Evolutionary conservation across 1,140 invertebrate genomes (phyloP).

Genomic region (Trichonephila inaurata): DNA sequence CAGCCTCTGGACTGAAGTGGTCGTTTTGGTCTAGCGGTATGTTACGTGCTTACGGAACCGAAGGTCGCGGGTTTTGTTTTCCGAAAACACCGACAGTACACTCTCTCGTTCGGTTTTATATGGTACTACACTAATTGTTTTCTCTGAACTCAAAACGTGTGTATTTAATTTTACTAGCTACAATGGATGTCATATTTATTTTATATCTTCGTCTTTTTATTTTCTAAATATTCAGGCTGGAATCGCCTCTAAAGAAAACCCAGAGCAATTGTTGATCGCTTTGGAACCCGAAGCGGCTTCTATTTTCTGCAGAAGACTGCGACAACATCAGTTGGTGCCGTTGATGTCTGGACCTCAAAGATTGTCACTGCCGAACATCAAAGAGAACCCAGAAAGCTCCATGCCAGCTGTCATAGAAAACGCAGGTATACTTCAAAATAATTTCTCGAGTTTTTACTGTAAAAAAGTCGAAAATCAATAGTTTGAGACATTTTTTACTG

Average conservation of each 20-base stretch:
- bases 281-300: conserved; percentile 85
- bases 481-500: background rate
- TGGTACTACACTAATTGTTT: too few species aligned
- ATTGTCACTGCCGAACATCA: conserved; percentile 58
- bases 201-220: too few species aligned
- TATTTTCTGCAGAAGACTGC: conserved; percentile 83
- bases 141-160: too few species aligned
- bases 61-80: too few species aligned
- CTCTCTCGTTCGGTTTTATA: too few species aligned
- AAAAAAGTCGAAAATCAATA: background rate
- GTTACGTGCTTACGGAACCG: too few species aligned
- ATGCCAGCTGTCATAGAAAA: conserved; percentile 63
- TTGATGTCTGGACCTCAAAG: conserved; percentile 78
- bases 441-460: background rate
- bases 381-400: conserved; percentile 29
- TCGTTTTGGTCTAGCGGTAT: too few species aligned
- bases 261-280: conserved; percentile 84
- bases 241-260: conserved; percentile 82
- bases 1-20: too few species aligned
- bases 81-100: too few species aligned
- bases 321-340: conserved; percentile 82
- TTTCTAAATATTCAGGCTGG: conserved; percentile 81
- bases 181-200: too few species aligned
- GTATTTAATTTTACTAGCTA: too few species aligned
- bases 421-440: conserved; percentile 13